Conservation (phyloP, 2,113 vertebrate genomes). For the Indicator indicator region DNA sequence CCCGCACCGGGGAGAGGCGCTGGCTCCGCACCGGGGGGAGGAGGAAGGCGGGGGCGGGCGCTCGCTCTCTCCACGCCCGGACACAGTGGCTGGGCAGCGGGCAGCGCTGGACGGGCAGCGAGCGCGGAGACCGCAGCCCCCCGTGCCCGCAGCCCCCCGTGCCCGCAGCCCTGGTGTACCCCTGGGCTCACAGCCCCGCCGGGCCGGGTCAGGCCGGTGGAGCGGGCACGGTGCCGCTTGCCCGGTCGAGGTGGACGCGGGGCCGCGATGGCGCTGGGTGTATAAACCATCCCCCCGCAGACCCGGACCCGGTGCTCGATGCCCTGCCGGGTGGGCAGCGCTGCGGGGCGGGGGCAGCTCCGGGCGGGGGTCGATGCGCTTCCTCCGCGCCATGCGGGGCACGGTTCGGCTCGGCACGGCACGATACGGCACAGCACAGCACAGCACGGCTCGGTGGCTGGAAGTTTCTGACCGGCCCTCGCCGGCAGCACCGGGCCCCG, state of each 20-base stretch:
- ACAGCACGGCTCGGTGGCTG: not conserved
- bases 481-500: not conserved
- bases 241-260: not conserved
- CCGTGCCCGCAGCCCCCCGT: not conserved
- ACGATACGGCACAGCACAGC: no score
- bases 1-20: not conserved
- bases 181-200: not conserved
- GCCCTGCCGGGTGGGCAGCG: not conserved
- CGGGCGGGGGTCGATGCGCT: not conserved
- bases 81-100: not conserved
- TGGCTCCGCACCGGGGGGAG: not conserved
- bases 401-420: not conserved
- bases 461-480: not conserved
- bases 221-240: not conserved
- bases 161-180: not conserved
- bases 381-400: not conserved
- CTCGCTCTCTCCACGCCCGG: not conserved
- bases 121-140: no score
- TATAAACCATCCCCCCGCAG: not conserved
- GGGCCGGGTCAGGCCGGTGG: not conserved
- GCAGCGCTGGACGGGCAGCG: not conserved
- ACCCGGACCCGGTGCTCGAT: not conserved
- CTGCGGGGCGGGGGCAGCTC: not conserved
- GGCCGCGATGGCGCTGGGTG: not conserved
- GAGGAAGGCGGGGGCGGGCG: not conserved